Evolutionary conservation across 2,888 invertebrate species (phyloP), one percentile per base, ranked within the genome.

Genomic region (Drosophila affinis): DNA sequence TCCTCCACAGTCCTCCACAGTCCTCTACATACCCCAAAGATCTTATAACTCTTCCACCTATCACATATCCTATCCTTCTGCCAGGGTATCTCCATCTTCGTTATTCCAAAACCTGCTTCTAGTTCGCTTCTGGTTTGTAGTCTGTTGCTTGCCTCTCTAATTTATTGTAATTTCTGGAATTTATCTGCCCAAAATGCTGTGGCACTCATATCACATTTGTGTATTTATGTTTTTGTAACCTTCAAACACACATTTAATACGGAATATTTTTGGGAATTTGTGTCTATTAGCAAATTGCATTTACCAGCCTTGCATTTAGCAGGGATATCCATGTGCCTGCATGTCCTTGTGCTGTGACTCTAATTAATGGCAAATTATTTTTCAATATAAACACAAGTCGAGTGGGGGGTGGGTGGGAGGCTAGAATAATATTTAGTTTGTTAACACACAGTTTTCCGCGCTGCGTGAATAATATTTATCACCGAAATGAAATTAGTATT

Each of bases 121-220:
- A n/a, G n/a, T 32, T n/a, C 14, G 2, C 0, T 39, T 39, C 5
- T 14, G 39, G 27, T 64, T 51, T 44, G 21, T 21, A 51, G 46
- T 63, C 51, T 59, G 60, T 51, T 51, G 39, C 57, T 61, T 76
- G 47, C 48, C 59, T 57, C 60, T 64, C 24, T 39, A 70, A 77
- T 79, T 82, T 70, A 74, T 68, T 70, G 51, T 57, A 68, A 69
- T 76, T 69, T 70, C 47, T 46, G 60, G 71, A 71, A 71, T 78
- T 65, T 77, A 59, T 64, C 51, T 53, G 34, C 34, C 34, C 6
- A 39, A 5, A 45, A 62, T 29, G 65, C 46, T 44, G 44, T 44
- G 44, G 54, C 62, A 68, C 21, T 45, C 45, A 59, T 67, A 69
- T 72, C 39, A 68, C 27, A 55, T 56, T 34, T 62, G 32, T 44